Conservation (phyloP, 2,113 vertebrate species). For the Pycnonotus jocosus region DNA sequence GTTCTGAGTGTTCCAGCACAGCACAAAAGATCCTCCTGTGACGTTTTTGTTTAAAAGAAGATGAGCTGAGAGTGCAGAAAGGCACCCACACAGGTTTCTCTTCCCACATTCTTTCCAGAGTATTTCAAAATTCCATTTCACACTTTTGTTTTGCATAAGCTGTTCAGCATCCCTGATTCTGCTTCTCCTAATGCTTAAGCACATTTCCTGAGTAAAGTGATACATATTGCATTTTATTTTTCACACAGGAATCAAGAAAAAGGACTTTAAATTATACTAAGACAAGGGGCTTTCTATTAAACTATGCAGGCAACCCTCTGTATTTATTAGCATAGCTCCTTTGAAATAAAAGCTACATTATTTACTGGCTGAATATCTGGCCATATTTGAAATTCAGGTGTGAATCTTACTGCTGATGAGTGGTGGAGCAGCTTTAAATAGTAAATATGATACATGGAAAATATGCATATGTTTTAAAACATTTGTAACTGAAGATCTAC, state of each 20-base stretch:
- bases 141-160: background rate
- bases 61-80: background rate
- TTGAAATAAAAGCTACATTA: background rate
- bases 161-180: background rate
- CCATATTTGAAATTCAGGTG: background rate
- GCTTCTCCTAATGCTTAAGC: background rate
- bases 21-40: background rate
- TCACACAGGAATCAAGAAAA: background rate
- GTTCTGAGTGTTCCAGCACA: background rate
- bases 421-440: background rate
- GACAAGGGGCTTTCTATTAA: background rate
- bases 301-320: background rate
- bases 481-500: background rate
- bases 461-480: background rate
- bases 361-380: background rate
- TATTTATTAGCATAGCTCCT: background rate
- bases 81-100: background rate
- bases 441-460: background rate
- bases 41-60: background rate
- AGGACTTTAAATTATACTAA: background rate
- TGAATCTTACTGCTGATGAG: background rate
- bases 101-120: background rate
- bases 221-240: background rate
- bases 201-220: background rate
- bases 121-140: background rate